Conservation (phyloP, 2,797 vertebrate species). For the Gadopsis marmoratus region DNA sequence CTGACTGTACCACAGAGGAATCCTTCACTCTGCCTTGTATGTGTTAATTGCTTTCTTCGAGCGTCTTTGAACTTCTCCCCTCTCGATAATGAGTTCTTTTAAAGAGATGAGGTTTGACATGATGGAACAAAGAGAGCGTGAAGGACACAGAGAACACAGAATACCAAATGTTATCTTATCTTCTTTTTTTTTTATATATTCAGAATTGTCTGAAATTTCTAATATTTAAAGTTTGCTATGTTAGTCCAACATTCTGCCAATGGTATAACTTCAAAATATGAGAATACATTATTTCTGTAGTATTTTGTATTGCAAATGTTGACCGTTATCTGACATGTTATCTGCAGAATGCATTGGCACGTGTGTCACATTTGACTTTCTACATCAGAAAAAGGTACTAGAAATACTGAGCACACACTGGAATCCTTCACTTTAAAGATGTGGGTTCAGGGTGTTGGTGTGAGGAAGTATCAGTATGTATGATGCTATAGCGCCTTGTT, state of each 20-base stretch:
- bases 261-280: neutral
- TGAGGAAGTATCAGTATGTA: slow-evolving; percentile 50
- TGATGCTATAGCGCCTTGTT: slow-evolving; percentile 57
- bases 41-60: slow-evolving; percentile 80
- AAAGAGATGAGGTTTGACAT: slow-evolving; percentile 75
- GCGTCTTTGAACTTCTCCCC: slow-evolving; percentile 76
- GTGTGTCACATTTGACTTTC: slow-evolving; percentile 15
- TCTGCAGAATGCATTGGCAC: neutral
- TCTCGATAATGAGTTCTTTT: slow-evolving; percentile 78
- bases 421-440: slow-evolving; percentile 29
- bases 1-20: slow-evolving; percentile 66
- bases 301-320: neutral
- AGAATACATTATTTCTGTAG: neutral
- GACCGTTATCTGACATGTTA: neutral
- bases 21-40: slow-evolving; percentile 60
- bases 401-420: neutral
- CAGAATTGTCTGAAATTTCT: slow-evolving; percentile 21
- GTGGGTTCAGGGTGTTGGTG: slow-evolving; percentile 30
- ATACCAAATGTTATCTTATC: slow-evolving; percentile 65
- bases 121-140: slow-evolving; percentile 71
- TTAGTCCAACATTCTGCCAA: neutral
- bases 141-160: slow-evolving; percentile 62
- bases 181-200: slow-evolving; percentile 38
- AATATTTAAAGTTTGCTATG: slow-evolving; percentile 18
- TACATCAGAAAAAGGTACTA: neutral